Evolutionary conservation across 2,113 vertebrate species (phyloP).

Genomic region (Cynoglossus semilaevis): DNA sequence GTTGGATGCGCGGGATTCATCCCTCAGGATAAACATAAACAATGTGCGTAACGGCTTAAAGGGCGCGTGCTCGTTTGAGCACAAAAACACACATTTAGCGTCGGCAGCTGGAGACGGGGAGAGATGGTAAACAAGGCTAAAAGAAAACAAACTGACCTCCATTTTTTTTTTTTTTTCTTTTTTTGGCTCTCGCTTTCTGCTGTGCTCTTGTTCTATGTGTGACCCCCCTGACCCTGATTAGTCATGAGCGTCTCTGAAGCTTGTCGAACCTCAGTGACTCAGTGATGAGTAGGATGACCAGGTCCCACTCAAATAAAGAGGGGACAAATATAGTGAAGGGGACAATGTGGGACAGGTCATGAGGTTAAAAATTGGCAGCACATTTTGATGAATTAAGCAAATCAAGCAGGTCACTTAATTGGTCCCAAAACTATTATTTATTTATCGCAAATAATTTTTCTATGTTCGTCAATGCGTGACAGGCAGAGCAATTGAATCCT

Average conservation of each 20-base stretch:
- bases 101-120: conserved; percentile 40
- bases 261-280: conserved; percentile 21
- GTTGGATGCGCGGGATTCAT: conserved; percentile 63
- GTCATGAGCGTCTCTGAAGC: conserved; percentile 36
- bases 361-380: no score
- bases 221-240: conserved; percentile 41
- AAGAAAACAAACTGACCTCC: conserved; percentile 59
- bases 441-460: no score
- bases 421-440: no score
- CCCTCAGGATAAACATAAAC: conserved; percentile 66
- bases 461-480: no score
- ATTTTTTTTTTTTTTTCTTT: conserved; percentile 6
- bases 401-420: no score
- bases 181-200: conserved; percentile 6
- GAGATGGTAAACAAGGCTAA: conserved; percentile 60
- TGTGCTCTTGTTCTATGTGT: conserved; percentile 21
- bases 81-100: conserved; percentile 41
- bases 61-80: not conserved
- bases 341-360: no score
- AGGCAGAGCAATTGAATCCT: no score
- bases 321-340: no score
- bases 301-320: no score
- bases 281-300: conserved; percentile 2
- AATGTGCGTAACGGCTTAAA: conserved; percentile 68
- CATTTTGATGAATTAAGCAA: no score